Conservation (phyloP, 2,797 vertebrate genomes). For the Echiichthys vipera region DNA sequence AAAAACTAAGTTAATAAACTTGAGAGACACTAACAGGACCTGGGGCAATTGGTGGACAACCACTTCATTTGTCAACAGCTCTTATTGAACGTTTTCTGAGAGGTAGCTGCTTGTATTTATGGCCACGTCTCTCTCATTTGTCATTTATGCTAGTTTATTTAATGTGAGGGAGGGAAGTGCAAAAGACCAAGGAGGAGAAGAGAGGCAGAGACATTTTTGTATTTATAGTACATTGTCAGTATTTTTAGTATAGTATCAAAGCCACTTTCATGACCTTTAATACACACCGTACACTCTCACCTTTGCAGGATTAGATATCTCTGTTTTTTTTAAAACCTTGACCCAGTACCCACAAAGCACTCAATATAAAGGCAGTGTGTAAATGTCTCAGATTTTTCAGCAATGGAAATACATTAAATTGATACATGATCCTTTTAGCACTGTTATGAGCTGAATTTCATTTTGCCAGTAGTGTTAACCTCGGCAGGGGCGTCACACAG, state of each 20-base stretch:
- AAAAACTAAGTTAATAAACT: constrained; percentile 83
- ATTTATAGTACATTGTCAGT: neutral
- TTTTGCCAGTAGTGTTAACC: constrained; percentile 34
- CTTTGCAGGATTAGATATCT: neutral
- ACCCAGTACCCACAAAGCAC: constrained; percentile 2
- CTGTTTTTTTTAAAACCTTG: constrained; percentile 5
- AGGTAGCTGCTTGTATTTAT: constrained; percentile 73
- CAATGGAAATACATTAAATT: neutral
- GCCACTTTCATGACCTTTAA: constrained; percentile 4
- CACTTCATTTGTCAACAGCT: constrained; percentile 76
- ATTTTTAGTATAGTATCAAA: neutral
- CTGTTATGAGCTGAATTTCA: constrained; percentile 16
- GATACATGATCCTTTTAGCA: neutral
- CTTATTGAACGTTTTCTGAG: constrained; percentile 76
- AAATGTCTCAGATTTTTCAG: constrained; percentile 4
- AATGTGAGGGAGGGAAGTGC: constrained; percentile 5
- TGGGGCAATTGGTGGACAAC: constrained; percentile 71
- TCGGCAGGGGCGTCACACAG: constrained; percentile 26
- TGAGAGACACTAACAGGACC: constrained; percentile 76
- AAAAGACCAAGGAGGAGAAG: constrained; percentile 31
- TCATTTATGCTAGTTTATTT: constrained; percentile 61
- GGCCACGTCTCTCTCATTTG: constrained; percentile 63
- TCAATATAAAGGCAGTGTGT: constrained; percentile 9
- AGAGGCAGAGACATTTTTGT: neutral
- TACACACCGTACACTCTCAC: neutral